These are phyloP conservation scores for Drosophila guanche DNA, from an alignment of 1,140 invertebrate genomes.

Conservation along the genomic window DNA sequence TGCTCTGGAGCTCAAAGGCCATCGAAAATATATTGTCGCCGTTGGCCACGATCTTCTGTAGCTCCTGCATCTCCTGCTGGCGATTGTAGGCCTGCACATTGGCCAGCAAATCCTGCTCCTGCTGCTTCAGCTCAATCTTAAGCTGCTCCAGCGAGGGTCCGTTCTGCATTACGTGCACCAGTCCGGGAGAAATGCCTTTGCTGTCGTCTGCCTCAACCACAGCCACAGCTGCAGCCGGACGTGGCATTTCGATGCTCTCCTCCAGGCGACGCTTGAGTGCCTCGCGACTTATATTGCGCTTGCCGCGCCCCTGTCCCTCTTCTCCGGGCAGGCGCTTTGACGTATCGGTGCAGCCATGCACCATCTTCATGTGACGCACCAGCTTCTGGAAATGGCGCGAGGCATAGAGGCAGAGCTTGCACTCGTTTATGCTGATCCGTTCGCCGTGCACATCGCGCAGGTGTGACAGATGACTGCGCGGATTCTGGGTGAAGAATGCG, in stretches of 20 bases:
- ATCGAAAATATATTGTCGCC: slow-evolving; percentile 70
- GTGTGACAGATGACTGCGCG: slow-evolving; percentile 91
- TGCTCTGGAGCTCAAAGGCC: slow-evolving; percentile 65
- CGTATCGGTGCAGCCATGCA: slow-evolving; percentile 85
- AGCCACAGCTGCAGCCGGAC: background rate
- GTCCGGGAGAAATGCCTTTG: background rate
- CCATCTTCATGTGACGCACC: slow-evolving; percentile 91
- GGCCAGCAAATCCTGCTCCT: slow-evolving; percentile 57
- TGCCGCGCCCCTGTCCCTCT: slow-evolving; percentile 39
- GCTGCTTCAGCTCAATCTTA: slow-evolving; percentile 60
- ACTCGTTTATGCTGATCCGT: slow-evolving; percentile 91
- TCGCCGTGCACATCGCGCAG: slow-evolving; percentile 90
- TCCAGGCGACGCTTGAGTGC: slow-evolving; percentile 70
- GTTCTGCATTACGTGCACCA: slow-evolving; percentile 11
- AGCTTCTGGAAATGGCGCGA: slow-evolving; percentile 94
- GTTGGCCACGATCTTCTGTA: slow-evolving; percentile 52
- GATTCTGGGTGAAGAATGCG: slow-evolving; percentile 91
- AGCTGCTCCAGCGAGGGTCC: slow-evolving; percentile 68
- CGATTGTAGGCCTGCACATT: slow-evolving; percentile 60
- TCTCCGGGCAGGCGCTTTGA: slow-evolving; percentile 34
- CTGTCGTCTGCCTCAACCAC: background rate
- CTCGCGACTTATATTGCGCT: slow-evolving; percentile 67
- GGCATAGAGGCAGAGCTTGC: slow-evolving; percentile 92
- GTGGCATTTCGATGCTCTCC: slow-evolving; percentile 59
- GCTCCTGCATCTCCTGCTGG: slow-evolving; percentile 55